Evolutionary conservation across 2,113 vertebrate species (phyloP), one percentile per base, ranked within the genome.

Genomic region (Sylvicapra grimmia): DNA sequence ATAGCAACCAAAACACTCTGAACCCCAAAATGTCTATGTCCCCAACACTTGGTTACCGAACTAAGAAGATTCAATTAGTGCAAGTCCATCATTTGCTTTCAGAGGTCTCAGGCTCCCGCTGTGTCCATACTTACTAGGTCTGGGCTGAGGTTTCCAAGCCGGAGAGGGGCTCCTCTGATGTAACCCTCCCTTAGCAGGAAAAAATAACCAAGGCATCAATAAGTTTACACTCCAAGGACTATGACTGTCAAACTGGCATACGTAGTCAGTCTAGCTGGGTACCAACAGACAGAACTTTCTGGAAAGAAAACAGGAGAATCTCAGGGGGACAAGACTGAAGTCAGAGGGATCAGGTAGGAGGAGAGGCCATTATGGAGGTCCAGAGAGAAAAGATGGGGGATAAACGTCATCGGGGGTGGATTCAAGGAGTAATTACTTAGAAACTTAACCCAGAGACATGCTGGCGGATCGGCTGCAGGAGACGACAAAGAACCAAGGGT

Each of bases 181-280:
- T 49, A 72, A 86, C 18, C 10, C n/a, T 21, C 40, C 18, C 29
- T 21, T 54, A 33, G 61, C n/a, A 13, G 29, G 27, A 21, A 72
- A n/a, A 82, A 82, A 13, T 10, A 49, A 86, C 15, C 33, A 14
- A n/a, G 29, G 13, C 15, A 51, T 86, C 53, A 18, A 3, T 33
- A 80, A 33, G 7, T 80, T 72, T 75, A 36, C 40, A 36, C 16
- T 23, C 36, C 36, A 56, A 96, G 93, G 59, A n/a, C 29, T 6
- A 36, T n/a, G 19, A 23, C 44, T 86, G 23, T 86, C 77, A 65
- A 68, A 29, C 16, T 84, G 29, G 44, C 33, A 72, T 13, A 65
- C 0, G 0, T 4, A 8, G 63, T n/a, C 80, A 87, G 2, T 18
- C 19, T 12, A 44, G 25, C 11, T 25, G 31, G 7, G n/a, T 49